Percentiles rank a stretch among this genome's conserved stretches.
phyloP scores from a whole-genome alignment of 2,113 vertebrate species.

The Diphyllodes magnificus region DNA sequence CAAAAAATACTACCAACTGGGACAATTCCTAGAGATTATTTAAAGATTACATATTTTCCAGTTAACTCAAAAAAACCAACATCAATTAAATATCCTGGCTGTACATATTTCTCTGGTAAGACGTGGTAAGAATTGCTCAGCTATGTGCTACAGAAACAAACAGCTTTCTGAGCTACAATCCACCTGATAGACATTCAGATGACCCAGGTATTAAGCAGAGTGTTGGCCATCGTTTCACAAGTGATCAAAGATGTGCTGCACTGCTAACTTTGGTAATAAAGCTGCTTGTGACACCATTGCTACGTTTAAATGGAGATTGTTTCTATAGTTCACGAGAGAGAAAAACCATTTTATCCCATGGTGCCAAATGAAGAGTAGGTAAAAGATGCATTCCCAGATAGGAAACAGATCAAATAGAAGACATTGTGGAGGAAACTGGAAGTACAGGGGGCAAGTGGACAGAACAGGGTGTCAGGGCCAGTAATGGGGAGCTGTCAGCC shows the following conservation, averaged over 20 bases:
- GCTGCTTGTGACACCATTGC: background rate
- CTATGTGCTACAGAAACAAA: background rate
- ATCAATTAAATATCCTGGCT: background rate
- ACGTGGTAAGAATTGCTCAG: background rate
- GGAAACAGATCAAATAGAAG: background rate
- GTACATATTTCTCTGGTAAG: background rate
- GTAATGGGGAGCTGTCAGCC: background rate
- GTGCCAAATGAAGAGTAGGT: background rate
- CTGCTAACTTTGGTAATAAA: background rate
- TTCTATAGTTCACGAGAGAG: background rate
- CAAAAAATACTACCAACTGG: background rate
- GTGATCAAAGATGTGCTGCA: background rate
- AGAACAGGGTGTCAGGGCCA: background rate
- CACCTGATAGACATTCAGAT: background rate
- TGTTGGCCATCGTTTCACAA: background rate
- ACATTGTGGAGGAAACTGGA: background rate
- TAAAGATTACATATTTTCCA: slow-evolving; percentile 15
- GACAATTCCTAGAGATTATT: background rate
- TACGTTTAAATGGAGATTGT: background rate
- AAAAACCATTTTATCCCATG: background rate
- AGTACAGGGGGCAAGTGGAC: background rate
- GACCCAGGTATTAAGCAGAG: background rate
- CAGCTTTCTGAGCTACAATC: background rate
- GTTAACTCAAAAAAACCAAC: background rate
- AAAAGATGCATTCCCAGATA: background rate